phyloP scores from a whole-genome alignment of 1,140 invertebrate species.

The Zelostemma sp. region DNA sequence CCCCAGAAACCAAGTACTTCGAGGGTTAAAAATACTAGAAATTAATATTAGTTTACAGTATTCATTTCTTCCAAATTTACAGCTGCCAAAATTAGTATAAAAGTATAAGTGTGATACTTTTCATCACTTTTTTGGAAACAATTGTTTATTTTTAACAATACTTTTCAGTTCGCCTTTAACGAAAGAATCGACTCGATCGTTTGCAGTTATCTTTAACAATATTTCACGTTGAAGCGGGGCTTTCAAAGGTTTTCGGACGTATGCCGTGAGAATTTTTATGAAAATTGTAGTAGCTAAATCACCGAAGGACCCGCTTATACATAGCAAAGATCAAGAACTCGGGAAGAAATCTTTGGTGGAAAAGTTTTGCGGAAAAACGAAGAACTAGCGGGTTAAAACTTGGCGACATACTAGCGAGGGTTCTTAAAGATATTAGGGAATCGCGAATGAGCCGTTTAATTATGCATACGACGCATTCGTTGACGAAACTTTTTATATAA shows the following conservation, averaged over 20 bases:
- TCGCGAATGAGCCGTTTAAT: constrained; percentile 35
- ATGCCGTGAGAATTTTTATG: constrained; percentile 25
- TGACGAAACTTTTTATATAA: constrained; percentile 32
- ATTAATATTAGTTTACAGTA: too few relatives aligned
- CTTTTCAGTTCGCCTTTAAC: too few relatives aligned
- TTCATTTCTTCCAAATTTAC: too few relatives aligned
- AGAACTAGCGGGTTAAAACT: constrained; percentile 28
- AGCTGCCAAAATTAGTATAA: too few relatives aligned
- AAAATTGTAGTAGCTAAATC: constrained; percentile 38
- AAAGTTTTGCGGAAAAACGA: constrained; percentile 25
- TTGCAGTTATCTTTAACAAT: background rate
- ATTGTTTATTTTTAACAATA: too few relatives aligned
- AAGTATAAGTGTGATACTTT: too few relatives aligned
- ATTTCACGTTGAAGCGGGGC: background rate
- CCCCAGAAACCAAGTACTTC: too few relatives aligned
- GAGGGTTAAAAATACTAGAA: too few relatives aligned
- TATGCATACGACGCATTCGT: constrained; percentile 40
- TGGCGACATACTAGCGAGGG: constrained; percentile 28
- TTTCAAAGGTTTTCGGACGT: background rate
- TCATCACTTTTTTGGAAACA: too few relatives aligned
- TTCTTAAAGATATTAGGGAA: constrained; percentile 29
- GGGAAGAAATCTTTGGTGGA: constrained; percentile 16
- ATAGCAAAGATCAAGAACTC: constrained; percentile 27
- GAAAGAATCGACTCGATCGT: background rate
- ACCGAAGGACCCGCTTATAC: constrained; percentile 18